Conservation (phyloP, 2,888 invertebrate species). For the Branchellion lobata region DNA sequence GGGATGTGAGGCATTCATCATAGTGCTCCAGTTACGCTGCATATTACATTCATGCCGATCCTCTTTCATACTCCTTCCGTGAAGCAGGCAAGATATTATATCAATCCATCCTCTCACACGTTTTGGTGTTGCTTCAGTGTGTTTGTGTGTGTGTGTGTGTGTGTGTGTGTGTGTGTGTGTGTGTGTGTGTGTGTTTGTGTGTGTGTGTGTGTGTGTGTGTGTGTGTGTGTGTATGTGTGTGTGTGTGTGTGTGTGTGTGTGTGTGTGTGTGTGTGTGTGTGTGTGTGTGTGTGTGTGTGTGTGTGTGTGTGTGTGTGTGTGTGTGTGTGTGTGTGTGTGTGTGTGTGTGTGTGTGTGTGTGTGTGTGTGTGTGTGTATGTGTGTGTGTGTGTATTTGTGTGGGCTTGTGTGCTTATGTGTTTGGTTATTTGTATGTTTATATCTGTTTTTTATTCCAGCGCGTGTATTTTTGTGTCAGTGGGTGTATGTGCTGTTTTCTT, state of each 20-base stretch:
- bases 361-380: background rate
- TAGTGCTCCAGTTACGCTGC: too few relatives aligned
- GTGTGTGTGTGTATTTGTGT: conserved; percentile 1
- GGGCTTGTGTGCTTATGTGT: background rate
- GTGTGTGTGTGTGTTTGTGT: background rate
- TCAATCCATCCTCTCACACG: too few relatives aligned
- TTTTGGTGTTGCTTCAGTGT: background rate
- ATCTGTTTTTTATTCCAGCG: background rate
- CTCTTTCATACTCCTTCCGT: too few relatives aligned
- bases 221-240: conserved; percentile 2
- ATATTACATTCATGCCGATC: too few relatives aligned
- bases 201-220: conserved; percentile 1
- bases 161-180: conserved; percentile 22
- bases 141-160: background rate
- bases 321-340: too few relatives aligned
- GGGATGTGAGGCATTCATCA: conserved; percentile 1
- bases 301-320: too few relatives aligned
- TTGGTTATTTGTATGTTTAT: background rate
- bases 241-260: background rate
- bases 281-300: background rate
- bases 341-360: too few relatives aligned
- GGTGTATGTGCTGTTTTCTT: too few relatives aligned
- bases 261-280: conserved; percentile 9
- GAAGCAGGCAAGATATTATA: too few relatives aligned
- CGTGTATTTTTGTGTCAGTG: background rate